Conservation (phyloP, 2,113 vertebrate genomes). For the Hippocampus guttulatus region DNA sequence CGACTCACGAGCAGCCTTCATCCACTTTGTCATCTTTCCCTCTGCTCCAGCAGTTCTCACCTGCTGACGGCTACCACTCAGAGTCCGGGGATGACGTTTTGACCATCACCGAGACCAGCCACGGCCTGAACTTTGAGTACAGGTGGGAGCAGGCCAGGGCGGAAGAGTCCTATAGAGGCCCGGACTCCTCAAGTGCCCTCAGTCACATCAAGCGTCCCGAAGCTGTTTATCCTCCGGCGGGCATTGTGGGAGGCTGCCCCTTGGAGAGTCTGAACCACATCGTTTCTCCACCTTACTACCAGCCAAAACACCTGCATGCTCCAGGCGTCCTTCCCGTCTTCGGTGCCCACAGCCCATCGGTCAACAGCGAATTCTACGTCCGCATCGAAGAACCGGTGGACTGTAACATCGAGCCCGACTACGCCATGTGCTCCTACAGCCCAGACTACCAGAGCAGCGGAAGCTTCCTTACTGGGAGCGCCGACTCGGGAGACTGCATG, state of each 20-base stretch:
- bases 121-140: conserved; percentile 94
- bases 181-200: conserved; percentile 54
- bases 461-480: conserved; percentile 63
- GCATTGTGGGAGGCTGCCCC: conserved; percentile 67
- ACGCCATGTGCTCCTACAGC: conserved; percentile 76
- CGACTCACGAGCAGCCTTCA: conserved; percentile 48
- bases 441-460: conserved; percentile 73
- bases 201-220: conserved; percentile 75
- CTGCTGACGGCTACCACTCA: conserved; percentile 79
- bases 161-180: conserved; percentile 64
- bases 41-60: conserved; percentile 85
- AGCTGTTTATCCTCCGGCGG: conserved; percentile 76
- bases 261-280: conserved; percentile 71
- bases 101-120: conserved; percentile 94
- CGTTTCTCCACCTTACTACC: conserved; percentile 81
- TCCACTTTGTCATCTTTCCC: conserved; percentile 76
- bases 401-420: conserved; percentile 77
- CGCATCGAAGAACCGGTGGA: conserved; percentile 85
- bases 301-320: conserved; percentile 72
- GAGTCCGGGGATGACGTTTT: conserved; percentile 87
- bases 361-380: conserved; percentile 90
- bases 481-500: conserved; percentile 65
- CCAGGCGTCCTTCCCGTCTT: conserved; percentile 85
- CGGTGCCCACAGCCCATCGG: conserved; percentile 86
- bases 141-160: conserved; percentile 87